Conservation (phyloP, 2,113 vertebrate genomes). For the Anser brachyrhynchus region DNA sequence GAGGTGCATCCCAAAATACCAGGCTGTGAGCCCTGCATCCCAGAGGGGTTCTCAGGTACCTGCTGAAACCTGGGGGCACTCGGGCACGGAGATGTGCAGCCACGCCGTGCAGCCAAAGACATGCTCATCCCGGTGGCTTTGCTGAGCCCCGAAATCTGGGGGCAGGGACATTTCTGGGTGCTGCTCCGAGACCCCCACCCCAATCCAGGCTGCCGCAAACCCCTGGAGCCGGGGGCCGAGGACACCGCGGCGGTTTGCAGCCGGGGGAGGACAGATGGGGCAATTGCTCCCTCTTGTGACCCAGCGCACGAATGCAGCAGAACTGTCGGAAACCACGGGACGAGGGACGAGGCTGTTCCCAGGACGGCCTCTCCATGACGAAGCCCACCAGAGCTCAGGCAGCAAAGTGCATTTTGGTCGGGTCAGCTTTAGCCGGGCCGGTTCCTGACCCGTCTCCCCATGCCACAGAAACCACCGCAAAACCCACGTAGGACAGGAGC, state of each 20-base stretch:
- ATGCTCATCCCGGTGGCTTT: fast-evolving
- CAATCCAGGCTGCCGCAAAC: fast-evolving
- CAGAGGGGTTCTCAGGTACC: background rate
- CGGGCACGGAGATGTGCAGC: fast-evolving
- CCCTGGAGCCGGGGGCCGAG: fast-evolving
- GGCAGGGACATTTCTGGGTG: background rate
- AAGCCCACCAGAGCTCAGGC: background rate
- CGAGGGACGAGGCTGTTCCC: fast-evolving
- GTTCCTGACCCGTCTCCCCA: background rate
- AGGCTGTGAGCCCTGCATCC: background rate
- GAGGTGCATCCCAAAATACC: background rate
- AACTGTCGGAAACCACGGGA: fast-evolving
- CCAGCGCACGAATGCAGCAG: background rate
- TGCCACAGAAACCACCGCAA: fast-evolving
- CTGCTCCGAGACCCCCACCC: background rate
- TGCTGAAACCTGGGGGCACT: background rate
- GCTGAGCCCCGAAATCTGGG: background rate
- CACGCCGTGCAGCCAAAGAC: fast-evolving
- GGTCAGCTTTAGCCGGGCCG: background rate
- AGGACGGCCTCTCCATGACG: fast-evolving
- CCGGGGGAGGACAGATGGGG: background rate
- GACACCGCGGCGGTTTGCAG: fast-evolving
- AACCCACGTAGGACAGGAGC: fast-evolving
- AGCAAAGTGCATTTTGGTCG: fast-evolving
- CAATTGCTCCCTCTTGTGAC: slow-evolving; percentile 64